phyloP scores from a whole-genome alignment of 35 echinoderm and acorn worm species.

The Nesometra sesokonis region DNA sequence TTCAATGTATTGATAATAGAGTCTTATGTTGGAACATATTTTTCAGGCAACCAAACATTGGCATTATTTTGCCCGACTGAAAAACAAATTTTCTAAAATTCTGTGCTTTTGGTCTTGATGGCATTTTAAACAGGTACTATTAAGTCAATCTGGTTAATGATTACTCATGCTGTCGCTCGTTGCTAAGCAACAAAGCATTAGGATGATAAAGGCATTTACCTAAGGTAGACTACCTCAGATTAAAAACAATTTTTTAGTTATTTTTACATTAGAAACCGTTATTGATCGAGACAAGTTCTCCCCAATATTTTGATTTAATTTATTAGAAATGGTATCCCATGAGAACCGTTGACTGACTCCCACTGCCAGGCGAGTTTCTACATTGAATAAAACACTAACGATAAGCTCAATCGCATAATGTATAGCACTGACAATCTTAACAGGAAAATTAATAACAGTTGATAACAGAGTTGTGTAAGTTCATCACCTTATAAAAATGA shows the following conservation, averaged over 20 bases:
- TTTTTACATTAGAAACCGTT: neutral
- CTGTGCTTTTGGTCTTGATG: too few species aligned
- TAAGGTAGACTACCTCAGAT: too few species aligned
- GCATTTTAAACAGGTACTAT: neutral
- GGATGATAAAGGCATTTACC: too few species aligned
- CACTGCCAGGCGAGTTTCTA: neutral
- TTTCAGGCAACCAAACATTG: too few species aligned
- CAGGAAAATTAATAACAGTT: neutral
- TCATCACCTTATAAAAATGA: neutral
- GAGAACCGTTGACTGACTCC: neutral
- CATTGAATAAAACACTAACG: neutral
- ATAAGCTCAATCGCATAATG: neutral
- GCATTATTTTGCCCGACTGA: too few species aligned
- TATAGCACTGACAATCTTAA: neutral
- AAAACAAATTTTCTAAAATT: too few species aligned
- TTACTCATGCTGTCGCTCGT: neutral
- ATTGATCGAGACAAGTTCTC: neutral
- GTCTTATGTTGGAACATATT: too few species aligned
- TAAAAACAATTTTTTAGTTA: neutral
- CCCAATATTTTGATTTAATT: neutral
- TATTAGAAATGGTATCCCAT: neutral
- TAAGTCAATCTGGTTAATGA: neutral
- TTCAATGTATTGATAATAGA: too few species aligned
- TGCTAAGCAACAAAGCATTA: neutral
- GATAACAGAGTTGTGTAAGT: neutral